Evolutionary conservation across 2,888 invertebrate species (phyloP), one percentile per base, ranked within the genome.

Genomic region (Globia sparganii): DNA sequence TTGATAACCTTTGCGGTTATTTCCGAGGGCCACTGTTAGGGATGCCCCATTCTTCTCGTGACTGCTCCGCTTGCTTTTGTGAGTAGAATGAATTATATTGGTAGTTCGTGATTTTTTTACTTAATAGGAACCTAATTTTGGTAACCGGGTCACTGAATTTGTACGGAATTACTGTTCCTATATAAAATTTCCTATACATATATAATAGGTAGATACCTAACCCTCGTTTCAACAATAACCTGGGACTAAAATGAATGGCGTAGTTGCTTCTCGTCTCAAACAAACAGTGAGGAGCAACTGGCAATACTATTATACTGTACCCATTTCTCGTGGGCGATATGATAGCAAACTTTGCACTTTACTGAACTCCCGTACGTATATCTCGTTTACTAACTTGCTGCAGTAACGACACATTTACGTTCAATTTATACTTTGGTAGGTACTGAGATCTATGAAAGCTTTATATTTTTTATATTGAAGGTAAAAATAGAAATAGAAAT

Each of bases 1-100:
- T 87, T 86, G 85, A 88, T 90, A 90, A 89, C 90, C 89, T 86
- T 88, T 87, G 88, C 79, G 87, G 86, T 85, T 87, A 83, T 88
- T 87, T 89, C 86, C 86, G 84, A 86, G 89, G 83, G 75, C 80
- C 81, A 76, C 77, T 84, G 84, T 78, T 79, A 86, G 79, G 80
- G 88, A 78, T 78, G 77, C 72, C 77, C 85, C 81, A 80, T 83
- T 86, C 77, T 77, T 78, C 75, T 66, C 80, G 69, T 87, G 75
- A 79, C 72, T 56, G 86, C 79, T 80, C n/a, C 70, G 78, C 69
- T 88, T 69, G 68, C 78, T 88, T 86, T 87, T 87, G 70, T 87
- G 77, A 74, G 78, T 70, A 77, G 76, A 81, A 80, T 78, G 80
- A 81, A 79, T 81, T 79, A 84, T 78, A 83, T 85, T 79, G 80